Base-by-base conservation (phyloP, 2,888 invertebrate genomes). In the Sesamia inferens region DNA sequence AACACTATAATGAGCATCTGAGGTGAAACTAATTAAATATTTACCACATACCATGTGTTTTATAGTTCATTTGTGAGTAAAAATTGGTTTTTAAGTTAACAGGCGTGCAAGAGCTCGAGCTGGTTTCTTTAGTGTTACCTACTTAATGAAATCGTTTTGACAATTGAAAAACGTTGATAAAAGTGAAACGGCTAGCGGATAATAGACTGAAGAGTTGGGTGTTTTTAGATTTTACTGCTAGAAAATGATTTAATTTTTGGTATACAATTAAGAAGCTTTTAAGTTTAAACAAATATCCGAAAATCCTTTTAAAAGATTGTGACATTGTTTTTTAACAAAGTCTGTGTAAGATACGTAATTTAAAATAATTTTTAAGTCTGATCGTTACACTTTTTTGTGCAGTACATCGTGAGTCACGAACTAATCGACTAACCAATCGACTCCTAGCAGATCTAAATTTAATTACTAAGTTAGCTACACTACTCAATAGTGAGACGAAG, bases 391-490 rank as follows among this genome's bases (percentile, higher is more conserved):
- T 79, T 83, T 83, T 82, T 84, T 48, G 64, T 67, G 47, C n/a
- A 31, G 2, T 64, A 65, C n/a, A 67, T 73, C 73, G 71, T 71
- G 79, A 72, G 68, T 84, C 78, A 84, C 78, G 78, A 84, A 72
- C 63, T 71, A 81, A 78, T 84, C 66, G 74, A 72, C 84, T 78
- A 68, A 84, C 76, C 76, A 84, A 74, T 74, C 68, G 74, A 79
- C 65, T 74, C 22, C 54, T 75, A 77, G 77, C 70, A 72, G 65
- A 76, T 80, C 75, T 58, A 85, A 75, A 82, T 84, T 82, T 85
- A 82, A 80, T 85, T 75, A 82, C 83, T 74, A 82, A 77, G 68
- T 74, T 76, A 75, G 79, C 75, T 76, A 74, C 72, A 81, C 65
- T 76, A 72, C 47, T 75, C 74, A 82, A 78, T 72, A 76, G 72